Evolutionary conservation across 2,113 vertebrate species (phyloP).

Genomic region (Chamaea fasciata): DNA sequence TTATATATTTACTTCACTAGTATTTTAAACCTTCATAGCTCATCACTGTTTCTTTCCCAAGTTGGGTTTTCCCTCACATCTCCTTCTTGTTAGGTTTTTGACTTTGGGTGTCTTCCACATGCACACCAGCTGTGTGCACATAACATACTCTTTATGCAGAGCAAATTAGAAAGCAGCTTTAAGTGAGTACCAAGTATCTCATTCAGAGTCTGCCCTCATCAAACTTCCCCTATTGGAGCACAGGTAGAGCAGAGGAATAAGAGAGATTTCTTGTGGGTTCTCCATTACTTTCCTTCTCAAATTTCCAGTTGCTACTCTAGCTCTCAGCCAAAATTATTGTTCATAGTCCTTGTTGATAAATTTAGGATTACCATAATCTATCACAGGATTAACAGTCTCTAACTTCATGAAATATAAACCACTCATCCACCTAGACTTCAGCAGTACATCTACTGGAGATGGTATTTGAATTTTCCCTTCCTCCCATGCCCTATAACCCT

Average conservation of each 20-base stretch:
- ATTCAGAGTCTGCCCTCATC: background rate
- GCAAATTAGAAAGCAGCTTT: background rate
- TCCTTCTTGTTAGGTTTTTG: background rate
- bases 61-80: background rate
- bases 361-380: background rate
- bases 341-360: background rate
- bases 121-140: background rate
- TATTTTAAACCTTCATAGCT: background rate
- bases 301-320: background rate
- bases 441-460: background rate
- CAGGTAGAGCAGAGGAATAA: background rate
- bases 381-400: background rate
- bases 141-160: background rate
- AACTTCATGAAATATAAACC: background rate
- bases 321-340: background rate
- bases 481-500: accelerated
- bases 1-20: background rate
- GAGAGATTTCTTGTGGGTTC: background rate
- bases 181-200: background rate
- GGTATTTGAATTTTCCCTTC: background rate
- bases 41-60: background rate
- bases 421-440: background rate
- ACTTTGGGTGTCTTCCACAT: background rate
- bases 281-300: background rate
- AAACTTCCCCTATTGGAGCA: background rate